Base-by-base conservation (phyloP, 1,140 invertebrate genomes). In the Sitodiplosis mosellana region DNA sequence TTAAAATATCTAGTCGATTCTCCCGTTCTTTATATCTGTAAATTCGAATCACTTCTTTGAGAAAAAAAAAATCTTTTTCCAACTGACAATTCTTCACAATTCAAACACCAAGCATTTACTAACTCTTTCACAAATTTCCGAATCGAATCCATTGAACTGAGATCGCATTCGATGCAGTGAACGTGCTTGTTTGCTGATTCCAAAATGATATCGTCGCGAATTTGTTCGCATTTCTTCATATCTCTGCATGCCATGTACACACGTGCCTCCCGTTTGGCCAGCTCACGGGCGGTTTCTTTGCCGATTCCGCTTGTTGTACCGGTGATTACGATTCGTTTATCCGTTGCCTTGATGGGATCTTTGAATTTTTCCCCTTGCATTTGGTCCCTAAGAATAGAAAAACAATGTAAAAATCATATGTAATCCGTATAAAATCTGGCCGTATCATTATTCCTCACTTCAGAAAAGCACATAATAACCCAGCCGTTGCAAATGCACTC, bases 261-360 rank as follows among this genome's bases (percentile, higher is more conserved):
- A 56, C 72, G 77, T 1, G 85, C 89, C 5, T 81, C 76, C 51
- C 81, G 61, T 45, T 65, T 70, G 0, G 83, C 87, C 48, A 91
- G 64, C 51, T 81, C 77, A 48, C 69, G 63, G 0, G 79, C 81
- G 10, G 84, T 81, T 64, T 87, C 83, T 67, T 81, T 84, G 11
- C 91, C 91, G 53, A 96, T 87, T 14, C 90, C 88, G 36, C 76
- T 76, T 61, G 87, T 93, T 1, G 78, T 76, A 41, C 90, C 89
- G 12, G 89, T 93, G 10, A 94, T 69, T 49, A 94, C 77, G 2
- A 80, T 72, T 5, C 86, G 74, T 72, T 90, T 90, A 46, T 76
- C 69, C 20, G 68, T 64, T 49, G 71, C 55, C 2, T 70, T 67
- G n/a, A 68, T 61, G 21, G 61, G 47, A 17, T 59, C 67, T 21